These are phyloP conservation scores for Diphyllodes magnificus DNA, from an alignment of 2,113 vertebrate species.

Conservation along the genomic window DNA sequence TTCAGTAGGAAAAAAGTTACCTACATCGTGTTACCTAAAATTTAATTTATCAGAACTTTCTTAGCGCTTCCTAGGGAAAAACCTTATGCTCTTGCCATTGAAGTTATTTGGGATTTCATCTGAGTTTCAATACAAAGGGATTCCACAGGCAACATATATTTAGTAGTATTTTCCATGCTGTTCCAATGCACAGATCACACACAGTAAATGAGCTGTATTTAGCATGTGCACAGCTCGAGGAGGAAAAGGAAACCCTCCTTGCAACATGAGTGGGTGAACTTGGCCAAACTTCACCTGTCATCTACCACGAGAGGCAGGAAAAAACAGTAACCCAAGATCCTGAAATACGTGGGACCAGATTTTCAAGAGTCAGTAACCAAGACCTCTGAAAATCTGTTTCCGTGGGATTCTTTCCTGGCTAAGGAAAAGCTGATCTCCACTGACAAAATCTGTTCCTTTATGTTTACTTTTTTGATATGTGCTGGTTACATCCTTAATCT, in stretches of 20 bases:
- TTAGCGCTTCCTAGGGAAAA: neutral
- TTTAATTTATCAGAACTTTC: neutral
- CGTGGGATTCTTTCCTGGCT: neutral
- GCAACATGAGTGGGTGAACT: neutral
- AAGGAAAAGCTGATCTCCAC: neutral
- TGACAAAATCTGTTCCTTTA: conserved; percentile 7
- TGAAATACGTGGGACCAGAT: neutral
- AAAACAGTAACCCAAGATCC: neutral
- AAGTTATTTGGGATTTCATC: neutral
- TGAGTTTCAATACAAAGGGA: neutral
- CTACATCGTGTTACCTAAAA: neutral
- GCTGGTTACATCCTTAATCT: conserved; percentile 44
- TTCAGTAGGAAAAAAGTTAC: neutral
- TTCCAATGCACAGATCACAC: neutral
- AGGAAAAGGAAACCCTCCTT: neutral
- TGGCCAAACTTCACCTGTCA: neutral
- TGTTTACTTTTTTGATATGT: conserved; percentile 40
- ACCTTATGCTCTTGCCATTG: neutral
- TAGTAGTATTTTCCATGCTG: neutral
- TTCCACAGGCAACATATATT: neutral
- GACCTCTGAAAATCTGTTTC: neutral
- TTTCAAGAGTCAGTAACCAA: neutral
- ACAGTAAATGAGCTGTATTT: neutral
- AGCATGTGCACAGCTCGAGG: neutral
- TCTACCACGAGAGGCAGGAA: neutral